Base-by-base conservation (phyloP, 2,888 invertebrate genomes). In the Sepioteuthis lessoniana region DNA sequence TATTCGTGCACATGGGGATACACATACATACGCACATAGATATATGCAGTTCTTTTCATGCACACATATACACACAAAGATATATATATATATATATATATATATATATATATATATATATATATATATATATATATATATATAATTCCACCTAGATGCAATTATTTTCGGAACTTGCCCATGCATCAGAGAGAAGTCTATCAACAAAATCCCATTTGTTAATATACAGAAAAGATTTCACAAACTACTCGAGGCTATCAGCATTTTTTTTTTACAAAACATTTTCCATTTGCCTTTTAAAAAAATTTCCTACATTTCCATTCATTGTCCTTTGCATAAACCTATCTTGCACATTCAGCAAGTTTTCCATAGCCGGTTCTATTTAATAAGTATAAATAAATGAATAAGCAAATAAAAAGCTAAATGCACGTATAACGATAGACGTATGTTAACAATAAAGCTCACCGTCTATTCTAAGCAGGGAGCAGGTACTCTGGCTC, bases 161-260 rank as follows among this genome's bases (percentile, higher is more conserved):
- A 76, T 76, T 76, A 76, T 76, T n/a, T 76, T 35, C 76, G 76
- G 76, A 76, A 76, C n/a, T 76, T 76, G 76, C 16, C n/a, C n/a
- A n/a, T 76, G 76, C n/a, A 76, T 76, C 76, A 10, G 10, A n/a
- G n/a, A 35, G 76, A 76, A 35, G 76, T 76, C 76, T 76, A 76
- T 76, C n/a, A 76, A 76, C 76, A n/a, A 76, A 76, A 76, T 76
- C 76, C n/a, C 76, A 76, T 76, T 76, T 76, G n/a, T 55, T 55
- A 55, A 55, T 76, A 76, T n/a, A 76, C 16, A 76, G n/a, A 76
- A n/a, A 76, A 76, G 76, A 76, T 76, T 76, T 76, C n/a, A 76
- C 35, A 76, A 35, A 76, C 16, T 76, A 35, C 76, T 76, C n/a
- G 76, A 76, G 76, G 76, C 76, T 8, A 35, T 35, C 55, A 55